Evolutionary conservation across 2,797 vertebrate species (phyloP).

Genomic region (Notoglanidium macrostoma): DNA sequence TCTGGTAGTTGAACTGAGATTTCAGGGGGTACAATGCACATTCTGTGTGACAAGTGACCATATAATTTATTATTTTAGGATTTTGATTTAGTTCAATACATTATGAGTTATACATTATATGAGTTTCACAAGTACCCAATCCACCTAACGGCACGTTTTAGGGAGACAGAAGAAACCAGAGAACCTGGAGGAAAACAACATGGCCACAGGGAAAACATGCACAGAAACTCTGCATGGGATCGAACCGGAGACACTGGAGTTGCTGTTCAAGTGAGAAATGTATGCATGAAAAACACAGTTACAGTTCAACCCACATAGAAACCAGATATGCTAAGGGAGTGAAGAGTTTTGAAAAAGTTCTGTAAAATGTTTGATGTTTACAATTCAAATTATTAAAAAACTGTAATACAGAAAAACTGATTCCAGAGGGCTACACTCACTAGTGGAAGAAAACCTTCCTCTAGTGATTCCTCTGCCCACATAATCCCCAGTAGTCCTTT

Average conservation of each 20-base stretch:
- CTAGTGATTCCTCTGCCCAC: constrained; percentile 39
- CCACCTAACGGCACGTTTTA: too few species aligned
- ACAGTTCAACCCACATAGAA: background rate
- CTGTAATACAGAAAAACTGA: background rate
- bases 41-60: too few species aligned
- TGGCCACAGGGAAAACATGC: too few species aligned
- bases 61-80: too few species aligned
- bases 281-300: background rate
- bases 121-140: too few species aligned
- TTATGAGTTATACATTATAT: too few species aligned
- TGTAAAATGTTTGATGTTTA: background rate
- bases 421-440: constrained; percentile 34
- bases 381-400: background rate
- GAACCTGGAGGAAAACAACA: too few species aligned
- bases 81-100: too few species aligned
- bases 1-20: background rate
- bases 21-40: background rate
- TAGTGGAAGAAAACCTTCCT: constrained; percentile 15
- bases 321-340: background rate
- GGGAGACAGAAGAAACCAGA: too few species aligned
- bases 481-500: constrained; percentile 26
- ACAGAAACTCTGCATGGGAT: too few species aligned
- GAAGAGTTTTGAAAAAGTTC: constrained; percentile 5
- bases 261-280: too few species aligned
- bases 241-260: too few species aligned